Percentiles rank a stretch among this genome's conserved stretches.
Evolutionary conservation across 2,888 invertebrate species (phyloP).

Genomic region (Yponomeuta plumbellus): DNA sequence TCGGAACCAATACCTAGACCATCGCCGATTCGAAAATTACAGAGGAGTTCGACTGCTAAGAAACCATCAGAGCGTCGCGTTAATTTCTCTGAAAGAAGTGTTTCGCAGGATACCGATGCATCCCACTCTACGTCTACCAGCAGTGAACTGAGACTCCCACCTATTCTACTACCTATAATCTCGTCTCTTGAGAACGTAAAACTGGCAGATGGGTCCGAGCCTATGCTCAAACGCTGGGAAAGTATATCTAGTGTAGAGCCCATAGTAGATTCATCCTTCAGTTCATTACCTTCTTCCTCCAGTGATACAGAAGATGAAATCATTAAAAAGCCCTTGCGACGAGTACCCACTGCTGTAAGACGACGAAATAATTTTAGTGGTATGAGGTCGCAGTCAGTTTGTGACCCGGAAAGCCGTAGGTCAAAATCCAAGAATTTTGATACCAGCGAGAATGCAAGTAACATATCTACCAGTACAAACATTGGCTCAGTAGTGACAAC

Average conservation of each 20-base stretch:
- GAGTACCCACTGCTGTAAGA: conserved; percentile 58
- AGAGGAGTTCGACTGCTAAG: conserved; percentile 65
- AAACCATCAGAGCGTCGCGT: conserved; percentile 68
- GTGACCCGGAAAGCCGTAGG: conserved; percentile 64
- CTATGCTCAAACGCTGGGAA: conserved; percentile 72
- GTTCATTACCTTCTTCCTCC: conserved; percentile 72
- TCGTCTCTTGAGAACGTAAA: conserved; percentile 77
- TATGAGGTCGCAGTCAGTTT: conserved; percentile 67
- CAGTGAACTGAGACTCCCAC: conserved; percentile 81
- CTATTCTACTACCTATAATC: conserved; percentile 82
- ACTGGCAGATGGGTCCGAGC: conserved; percentile 54
- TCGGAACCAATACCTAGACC: conserved; percentile 36
- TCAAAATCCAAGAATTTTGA: conserved; percentile 51
- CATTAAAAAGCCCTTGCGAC: conserved; percentile 52
- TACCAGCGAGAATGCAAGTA: conserved; percentile 61
- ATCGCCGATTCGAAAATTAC: conserved; percentile 47
- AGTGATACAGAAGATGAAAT: conserved; percentile 68
- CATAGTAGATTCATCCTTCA: conserved; percentile 81
- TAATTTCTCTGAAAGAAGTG: conserved; percentile 71
- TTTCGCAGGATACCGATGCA: conserved; percentile 79
- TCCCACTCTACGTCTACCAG: conserved; percentile 78
- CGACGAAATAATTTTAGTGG: conserved; percentile 60
- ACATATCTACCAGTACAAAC: conserved; percentile 62
- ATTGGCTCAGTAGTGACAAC: conserved; percentile 62
- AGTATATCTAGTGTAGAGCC: conserved; percentile 84